phyloP scores from a whole-genome alignment of 2,113 vertebrate genomes.

The Setophaga petechia region DNA sequence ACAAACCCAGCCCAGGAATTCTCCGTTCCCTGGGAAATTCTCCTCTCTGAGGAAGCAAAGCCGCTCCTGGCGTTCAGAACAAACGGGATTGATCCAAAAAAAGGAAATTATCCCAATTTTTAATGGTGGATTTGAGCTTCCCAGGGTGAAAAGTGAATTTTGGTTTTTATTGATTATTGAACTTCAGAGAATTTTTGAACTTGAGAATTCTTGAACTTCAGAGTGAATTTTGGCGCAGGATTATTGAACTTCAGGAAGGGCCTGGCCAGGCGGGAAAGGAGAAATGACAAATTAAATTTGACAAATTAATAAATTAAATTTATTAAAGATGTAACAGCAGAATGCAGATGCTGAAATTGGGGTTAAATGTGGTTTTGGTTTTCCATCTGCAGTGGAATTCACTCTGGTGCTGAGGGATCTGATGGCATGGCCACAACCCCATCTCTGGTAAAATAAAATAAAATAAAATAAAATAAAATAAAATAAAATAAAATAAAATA shows the following conservation, averaged over 20 bases:
- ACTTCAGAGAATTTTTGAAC: no score
- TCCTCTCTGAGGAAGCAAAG: not conserved
- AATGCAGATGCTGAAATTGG: no score
- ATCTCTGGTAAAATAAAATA: not conserved
- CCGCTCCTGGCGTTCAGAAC: not conserved
- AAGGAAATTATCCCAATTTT: rapidly evolving
- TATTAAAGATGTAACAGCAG: no score
- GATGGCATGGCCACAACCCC: no score
- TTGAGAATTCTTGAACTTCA: no score
- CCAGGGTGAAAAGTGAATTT: not conserved
- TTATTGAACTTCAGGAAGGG: not conserved
- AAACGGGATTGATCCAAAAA: not conserved
- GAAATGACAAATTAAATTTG: not conserved
- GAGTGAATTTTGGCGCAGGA: not conserved
- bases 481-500: no score
- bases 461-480: no score
- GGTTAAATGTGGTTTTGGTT: no score
- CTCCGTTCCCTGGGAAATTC: not conserved
- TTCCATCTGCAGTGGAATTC: no score
- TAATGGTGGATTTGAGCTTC: not conserved
- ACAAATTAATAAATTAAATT: no score
- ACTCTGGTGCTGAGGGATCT: no score
- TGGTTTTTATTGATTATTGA: no score
- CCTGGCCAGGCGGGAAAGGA: not conserved
- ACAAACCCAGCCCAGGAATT: not conserved